Percentiles rank a stretch among this genome's conserved stretches.
Conservation (phyloP, 2,113 vertebrate species). For the Lepus americanus region DNA sequence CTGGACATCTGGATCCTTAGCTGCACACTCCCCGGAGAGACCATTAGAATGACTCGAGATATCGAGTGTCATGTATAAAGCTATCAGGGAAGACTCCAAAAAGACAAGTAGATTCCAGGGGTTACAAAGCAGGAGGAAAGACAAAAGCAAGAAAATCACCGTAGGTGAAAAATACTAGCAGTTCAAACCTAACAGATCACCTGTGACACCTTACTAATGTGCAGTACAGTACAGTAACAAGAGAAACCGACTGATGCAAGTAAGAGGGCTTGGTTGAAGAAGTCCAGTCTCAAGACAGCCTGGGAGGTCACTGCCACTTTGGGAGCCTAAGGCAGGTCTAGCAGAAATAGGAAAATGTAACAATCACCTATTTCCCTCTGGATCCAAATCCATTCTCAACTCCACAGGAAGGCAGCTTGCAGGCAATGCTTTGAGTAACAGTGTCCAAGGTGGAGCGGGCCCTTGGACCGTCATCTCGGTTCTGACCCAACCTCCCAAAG, state of each 20-base stretch:
- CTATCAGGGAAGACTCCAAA: conserved; percentile 29
- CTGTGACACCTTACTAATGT: conserved; percentile 27
- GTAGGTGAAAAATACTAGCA: conserved; percentile 24
- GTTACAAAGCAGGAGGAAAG: background rate
- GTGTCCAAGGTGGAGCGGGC: background rate
- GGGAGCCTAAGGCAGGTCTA: background rate
- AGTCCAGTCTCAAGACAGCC: background rate
- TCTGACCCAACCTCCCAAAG: background rate
- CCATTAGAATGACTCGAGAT: background rate
- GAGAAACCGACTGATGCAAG: background rate
- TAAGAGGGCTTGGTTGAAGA: background rate
- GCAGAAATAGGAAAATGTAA: background rate
- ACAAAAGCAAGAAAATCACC: background rate
- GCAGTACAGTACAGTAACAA: background rate
- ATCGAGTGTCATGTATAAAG: background rate
- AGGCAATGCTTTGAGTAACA: conserved; percentile 11
- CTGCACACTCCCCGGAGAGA: background rate
- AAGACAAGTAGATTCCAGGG: conserved; percentile 12
- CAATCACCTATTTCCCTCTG: background rate
- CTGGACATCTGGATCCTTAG: background rate
- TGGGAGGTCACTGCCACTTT: background rate
- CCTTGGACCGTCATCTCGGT: background rate
- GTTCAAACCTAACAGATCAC: background rate
- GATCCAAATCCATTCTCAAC: background rate
- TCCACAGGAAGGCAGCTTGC: background rate